phyloP scores from a whole-genome alignment of 2,888 invertebrate genomes.

The Apotomis betuletana region DNA sequence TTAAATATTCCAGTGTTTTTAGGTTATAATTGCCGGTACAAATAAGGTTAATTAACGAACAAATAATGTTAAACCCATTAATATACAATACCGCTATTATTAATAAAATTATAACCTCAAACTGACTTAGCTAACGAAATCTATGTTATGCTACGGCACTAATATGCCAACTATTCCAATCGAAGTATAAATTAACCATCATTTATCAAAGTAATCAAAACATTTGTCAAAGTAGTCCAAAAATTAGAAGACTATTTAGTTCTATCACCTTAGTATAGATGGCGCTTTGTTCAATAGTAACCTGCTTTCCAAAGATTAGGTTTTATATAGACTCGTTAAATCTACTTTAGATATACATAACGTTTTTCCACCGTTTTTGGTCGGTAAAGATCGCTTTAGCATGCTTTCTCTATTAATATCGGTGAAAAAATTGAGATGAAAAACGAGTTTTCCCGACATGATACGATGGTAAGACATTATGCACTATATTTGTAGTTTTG shows the following conservation, averaged over 20 bases:
- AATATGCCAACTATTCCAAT: neutral
- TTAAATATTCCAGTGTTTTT: neutral
- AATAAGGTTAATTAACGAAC: neutral
- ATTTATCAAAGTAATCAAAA: no score
- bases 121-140: neutral
- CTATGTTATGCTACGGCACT: neutral
- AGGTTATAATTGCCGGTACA: neutral
- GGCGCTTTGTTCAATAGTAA: constrained; percentile 9
- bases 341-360: no score
- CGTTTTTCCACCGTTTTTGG: no score
- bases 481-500: no score
- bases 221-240: no score
- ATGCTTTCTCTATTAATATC: no score
- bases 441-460: no score
- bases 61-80: neutral
- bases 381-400: no score
- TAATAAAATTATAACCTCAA: constrained; percentile 1
- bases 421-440: no score
- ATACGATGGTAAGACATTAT: no score
- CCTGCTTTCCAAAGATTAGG: neutral
- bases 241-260: neutral
- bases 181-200: no score
- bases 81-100: neutral
- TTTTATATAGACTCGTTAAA: neutral
- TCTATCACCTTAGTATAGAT: neutral